phyloP scores from a whole-genome alignment of 2,888 invertebrate genomes.

The Graphium colonna region DNA sequence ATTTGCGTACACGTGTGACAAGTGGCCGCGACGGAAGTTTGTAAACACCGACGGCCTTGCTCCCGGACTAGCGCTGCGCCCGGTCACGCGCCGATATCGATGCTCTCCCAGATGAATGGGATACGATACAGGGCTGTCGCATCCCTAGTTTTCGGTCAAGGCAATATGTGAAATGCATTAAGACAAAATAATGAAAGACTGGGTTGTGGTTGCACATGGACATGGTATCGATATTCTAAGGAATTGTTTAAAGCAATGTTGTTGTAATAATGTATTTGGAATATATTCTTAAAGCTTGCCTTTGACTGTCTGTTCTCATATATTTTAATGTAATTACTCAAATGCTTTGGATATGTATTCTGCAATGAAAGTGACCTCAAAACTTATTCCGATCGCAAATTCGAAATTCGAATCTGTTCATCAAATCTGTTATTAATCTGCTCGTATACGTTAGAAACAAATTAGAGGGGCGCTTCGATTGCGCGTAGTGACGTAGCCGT shows the following conservation, averaged over 20 bases:
- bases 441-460: slow-evolving; percentile 1
- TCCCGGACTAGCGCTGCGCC: slow-evolving; percentile 52
- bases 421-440: slow-evolving; percentile 7
- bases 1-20: slow-evolving; percentile 77
- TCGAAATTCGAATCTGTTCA: slow-evolving; percentile 13
- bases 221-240: no score
- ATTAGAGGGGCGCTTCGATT: no score
- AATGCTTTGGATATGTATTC: no score
- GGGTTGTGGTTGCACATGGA: not conserved
- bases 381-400: not conserved
- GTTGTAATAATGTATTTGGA: no score
- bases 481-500: slow-evolving; percentile 22
- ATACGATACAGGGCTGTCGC: slow-evolving; percentile 29
- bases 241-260: no score
- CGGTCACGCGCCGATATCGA: slow-evolving; percentile 59
- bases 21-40: slow-evolving; percentile 72
- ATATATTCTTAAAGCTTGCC: no score
- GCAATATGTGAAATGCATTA: no score
- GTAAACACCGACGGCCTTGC: slow-evolving; percentile 75
- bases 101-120: slow-evolving; percentile 61
- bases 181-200: slow-evolving; percentile 10
- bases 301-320: no score
- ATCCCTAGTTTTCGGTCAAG: not conserved
- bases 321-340: no score
- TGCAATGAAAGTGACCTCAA: not conserved